Conservation (phyloP, 2,113 vertebrate genomes). For the Lonchura striata region DNA sequence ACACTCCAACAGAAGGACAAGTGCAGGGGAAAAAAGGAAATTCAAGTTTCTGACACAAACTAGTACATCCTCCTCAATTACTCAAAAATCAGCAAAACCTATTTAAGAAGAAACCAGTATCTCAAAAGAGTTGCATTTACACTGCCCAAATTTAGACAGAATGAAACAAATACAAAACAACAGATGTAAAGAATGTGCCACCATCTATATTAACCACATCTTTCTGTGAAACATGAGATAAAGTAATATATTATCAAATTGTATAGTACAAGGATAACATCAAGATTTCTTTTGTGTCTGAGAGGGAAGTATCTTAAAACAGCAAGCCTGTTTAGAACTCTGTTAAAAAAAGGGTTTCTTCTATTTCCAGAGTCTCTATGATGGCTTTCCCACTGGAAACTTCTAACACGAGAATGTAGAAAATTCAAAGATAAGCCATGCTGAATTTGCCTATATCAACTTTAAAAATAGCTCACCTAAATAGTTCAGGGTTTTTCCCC, state of each 20-base stretch:
- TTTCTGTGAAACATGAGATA: background rate
- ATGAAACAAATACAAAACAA: background rate
- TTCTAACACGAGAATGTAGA: background rate
- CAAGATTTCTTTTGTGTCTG: background rate
- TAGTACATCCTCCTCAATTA: background rate
- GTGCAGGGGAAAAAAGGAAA: background rate
- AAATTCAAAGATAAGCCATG: background rate
- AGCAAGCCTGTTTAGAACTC: background rate
- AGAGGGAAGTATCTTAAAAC: background rate
- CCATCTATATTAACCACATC: background rate
- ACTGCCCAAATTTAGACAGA: background rate
- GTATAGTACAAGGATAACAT: background rate
- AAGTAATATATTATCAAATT: background rate
- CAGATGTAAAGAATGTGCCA: background rate
- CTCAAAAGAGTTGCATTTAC: background rate
- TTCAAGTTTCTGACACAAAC: background rate
- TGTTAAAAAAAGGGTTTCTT: accelerated
- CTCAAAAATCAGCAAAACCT: background rate
- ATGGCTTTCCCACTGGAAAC: background rate
- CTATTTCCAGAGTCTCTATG: background rate
- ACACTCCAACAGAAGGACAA: background rate
- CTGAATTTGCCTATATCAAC: background rate
- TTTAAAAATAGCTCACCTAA: background rate
- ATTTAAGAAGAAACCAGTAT: background rate
- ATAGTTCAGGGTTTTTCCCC: accelerated